Percentiles rank a stretch among this genome's conserved stretches.
phyloP scores from a whole-genome alignment of 2,113 vertebrate species.

The Shinisaurus crocodilurus region DNA sequence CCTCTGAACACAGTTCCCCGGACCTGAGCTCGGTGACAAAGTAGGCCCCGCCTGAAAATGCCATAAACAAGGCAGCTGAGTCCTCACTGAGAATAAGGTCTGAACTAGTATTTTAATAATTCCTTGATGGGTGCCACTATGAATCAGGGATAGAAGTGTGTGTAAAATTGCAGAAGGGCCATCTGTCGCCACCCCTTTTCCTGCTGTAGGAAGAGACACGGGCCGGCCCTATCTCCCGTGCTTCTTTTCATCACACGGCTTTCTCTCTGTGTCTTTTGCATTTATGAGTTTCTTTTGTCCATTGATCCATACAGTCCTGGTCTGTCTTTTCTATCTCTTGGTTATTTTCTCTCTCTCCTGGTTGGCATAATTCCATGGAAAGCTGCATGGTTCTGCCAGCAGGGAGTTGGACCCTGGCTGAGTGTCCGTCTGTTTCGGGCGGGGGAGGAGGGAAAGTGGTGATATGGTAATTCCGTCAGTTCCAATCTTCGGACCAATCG shows the following conservation, averaged over 20 bases:
- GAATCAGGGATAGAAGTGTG: not conserved
- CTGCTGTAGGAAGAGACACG: not conserved
- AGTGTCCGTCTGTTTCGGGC: not conserved
- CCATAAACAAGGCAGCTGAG: no score
- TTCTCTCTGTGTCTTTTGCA: not conserved
- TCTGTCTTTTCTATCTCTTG: slow-evolving; percentile 33
- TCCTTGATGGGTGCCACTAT: not conserved
- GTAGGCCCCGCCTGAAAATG: not conserved
- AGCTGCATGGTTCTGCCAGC: slow-evolving; percentile 21
- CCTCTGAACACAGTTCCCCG: not conserved
- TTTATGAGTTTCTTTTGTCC: slow-evolving; percentile 25
- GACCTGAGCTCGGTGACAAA: not conserved
- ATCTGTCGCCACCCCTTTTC: not conserved
- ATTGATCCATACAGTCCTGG: slow-evolving; percentile 25
- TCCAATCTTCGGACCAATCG: slow-evolving; percentile 11
- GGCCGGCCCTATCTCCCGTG: not conserved
- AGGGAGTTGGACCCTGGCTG: slow-evolving; percentile 25
- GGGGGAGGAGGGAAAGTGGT: not conserved
- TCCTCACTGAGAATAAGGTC: not conserved
- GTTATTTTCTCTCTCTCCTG: slow-evolving; percentile 23
- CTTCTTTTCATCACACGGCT: not conserved
- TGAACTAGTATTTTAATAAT: not conserved
- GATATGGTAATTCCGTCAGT: not conserved
- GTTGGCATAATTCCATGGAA: slow-evolving; percentile 27
- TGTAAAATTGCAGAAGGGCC: not conserved